A percentile compares a stretch with the other conserved stretches of the same genome.
phyloP scores from a whole-genome alignment of 2,113 vertebrate species.

The Tyrannus savana region DNA sequence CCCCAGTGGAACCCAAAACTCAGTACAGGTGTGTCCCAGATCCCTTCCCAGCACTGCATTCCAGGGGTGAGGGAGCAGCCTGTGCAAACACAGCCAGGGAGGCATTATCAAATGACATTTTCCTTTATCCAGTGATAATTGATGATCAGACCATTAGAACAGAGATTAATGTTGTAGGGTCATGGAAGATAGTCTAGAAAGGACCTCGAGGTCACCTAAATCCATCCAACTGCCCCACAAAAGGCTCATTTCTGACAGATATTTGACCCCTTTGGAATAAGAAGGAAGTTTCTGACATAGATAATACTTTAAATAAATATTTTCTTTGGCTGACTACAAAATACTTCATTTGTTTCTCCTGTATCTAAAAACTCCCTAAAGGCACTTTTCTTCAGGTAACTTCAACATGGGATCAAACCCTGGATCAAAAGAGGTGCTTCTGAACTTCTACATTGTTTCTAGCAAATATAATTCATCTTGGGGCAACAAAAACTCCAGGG shows the following conservation, averaged over 20 bases:
- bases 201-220: conserved; percentile 1
- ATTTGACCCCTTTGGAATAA: neutral
- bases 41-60: neutral
- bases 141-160: neutral
- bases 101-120: neutral
- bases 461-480: neutral
- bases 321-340: neutral
- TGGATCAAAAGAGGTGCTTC: neutral
- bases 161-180: neutral
- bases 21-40: neutral
- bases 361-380: neutral
- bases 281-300: neutral
- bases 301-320: neutral
- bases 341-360: neutral
- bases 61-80: neutral
- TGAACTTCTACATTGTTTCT: neutral
- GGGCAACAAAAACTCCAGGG: neutral
- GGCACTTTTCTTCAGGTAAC: neutral
- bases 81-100: neutral
- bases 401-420: neutral
- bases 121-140: neutral
- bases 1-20: neutral
- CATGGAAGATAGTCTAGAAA: neutral
- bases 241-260: neutral
- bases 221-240: neutral